These are phyloP conservation scores for Pseudococcus longispinus DNA, from an alignment of 2,888 invertebrate genomes.

Conservation along the genomic window DNA sequence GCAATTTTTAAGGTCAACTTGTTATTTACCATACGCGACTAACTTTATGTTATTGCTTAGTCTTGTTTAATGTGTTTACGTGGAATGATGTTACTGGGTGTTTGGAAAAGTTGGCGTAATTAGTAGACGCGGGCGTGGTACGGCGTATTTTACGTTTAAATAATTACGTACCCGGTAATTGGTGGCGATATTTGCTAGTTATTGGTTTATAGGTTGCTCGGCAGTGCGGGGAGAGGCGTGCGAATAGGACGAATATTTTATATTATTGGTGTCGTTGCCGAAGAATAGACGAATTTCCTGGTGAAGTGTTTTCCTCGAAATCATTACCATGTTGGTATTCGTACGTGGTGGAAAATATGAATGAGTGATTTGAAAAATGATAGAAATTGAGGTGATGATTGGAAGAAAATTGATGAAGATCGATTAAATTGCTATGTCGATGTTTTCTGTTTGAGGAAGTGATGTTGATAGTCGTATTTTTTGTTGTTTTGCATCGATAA, in stretches of 20 bases:
- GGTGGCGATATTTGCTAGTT: background rate
- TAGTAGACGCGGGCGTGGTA: background rate
- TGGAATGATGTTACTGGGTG: constrained; percentile 43
- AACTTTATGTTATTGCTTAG: constrained; percentile 35
- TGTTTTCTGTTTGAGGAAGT: no score
- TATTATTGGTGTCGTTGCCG: background rate
- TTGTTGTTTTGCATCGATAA: no score
- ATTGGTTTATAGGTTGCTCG: background rate
- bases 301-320: background rate
- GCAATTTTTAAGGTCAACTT: constrained; percentile 53
- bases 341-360: no score
- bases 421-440: no score
- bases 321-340: no score
- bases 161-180: background rate
- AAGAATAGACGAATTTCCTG: background rate
- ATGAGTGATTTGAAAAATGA: no score
- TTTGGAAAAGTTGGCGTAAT: constrained; percentile 36
- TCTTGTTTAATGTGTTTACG: constrained; percentile 45
- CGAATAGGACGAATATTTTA: background rate
- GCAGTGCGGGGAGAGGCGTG: background rate
- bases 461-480: no score
- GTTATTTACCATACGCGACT: constrained; percentile 50
- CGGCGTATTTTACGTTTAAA: background rate
- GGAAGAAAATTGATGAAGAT: background rate
- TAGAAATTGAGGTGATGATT: background rate